Evolutionary conservation across 1,140 invertebrate species (phyloP).

Genomic region (Antheraea pernyi): DNA sequence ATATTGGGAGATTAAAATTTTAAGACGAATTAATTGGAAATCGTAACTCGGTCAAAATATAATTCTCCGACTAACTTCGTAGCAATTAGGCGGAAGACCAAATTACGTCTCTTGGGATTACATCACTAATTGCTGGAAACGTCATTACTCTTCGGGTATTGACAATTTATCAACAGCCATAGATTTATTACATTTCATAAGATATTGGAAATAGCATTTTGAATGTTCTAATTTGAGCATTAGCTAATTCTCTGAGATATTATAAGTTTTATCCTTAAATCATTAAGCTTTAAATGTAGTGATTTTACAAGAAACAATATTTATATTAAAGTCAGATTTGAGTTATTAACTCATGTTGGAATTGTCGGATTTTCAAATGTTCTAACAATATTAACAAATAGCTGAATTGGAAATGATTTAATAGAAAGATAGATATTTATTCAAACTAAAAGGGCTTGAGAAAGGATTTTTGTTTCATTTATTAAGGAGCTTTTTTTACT

Average conservation of each 20-base stretch:
- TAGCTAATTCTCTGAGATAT: neutral
- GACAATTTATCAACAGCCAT: slow-evolving; percentile 39
- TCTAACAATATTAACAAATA: no score
- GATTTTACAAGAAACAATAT: no score
- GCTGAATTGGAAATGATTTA: no score
- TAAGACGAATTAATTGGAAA: neutral
- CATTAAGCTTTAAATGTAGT: no score
- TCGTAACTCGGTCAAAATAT: slow-evolving; percentile 21
- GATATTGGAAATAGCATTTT: neutral
- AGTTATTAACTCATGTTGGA: no score
- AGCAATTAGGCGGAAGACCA: slow-evolving; percentile 64
- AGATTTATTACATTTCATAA: neutral
- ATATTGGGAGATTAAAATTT: neutral
- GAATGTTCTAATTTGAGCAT: neutral
- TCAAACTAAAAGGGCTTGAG: no score
- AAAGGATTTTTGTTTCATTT: no score
- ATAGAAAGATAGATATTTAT: no score
- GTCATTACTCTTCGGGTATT: slow-evolving; percentile 55
- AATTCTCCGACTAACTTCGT: slow-evolving; percentile 41
- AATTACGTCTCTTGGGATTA: slow-evolving; percentile 66
- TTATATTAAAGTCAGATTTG: no score
- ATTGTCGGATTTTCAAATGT: no score
- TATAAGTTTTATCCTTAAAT: no score
- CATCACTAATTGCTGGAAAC: slow-evolving; percentile 63
- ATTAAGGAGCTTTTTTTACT: no score